Base-by-base conservation (phyloP, 2,113 vertebrate species). In the Dinomys branickii region DNA sequence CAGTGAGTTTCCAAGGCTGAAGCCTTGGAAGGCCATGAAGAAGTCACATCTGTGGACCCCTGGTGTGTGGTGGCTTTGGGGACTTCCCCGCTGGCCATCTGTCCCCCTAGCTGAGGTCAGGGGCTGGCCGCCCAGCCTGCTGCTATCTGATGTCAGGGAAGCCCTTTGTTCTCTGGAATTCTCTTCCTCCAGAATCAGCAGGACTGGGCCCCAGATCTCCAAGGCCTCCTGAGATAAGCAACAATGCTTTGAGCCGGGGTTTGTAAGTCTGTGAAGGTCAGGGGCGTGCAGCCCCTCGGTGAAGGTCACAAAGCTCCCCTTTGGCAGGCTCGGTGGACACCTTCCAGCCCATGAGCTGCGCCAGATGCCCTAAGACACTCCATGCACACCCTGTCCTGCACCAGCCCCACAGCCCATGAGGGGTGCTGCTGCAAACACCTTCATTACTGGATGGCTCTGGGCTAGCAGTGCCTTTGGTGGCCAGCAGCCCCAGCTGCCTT, bases 121-220 rank as follows among this genome's bases (percentile, higher is more conserved):
- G 12, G 56, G 71, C 61, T 69, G 80, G 22, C 54, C 26, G 22
- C 41, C 50, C 44, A 47, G 84, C 20, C 50, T 13, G 58, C 5
- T 58, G 86, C 14, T 20, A 50, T 93, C 61, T 97, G 85, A 93
- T 78, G 78, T 67, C 50, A 4, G 17, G 52, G 47, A 41, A 52
- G 26, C 77, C 30, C 96, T 97, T 94, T 96, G 96, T 92, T 94
- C 58, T 96, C 83, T 56, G 94, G 89, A 93, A 94, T 93, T 77
- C 47, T 81, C 82, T 87, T 73, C 38, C 91, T 92, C 65, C 71
- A 78, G 86, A 61, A 44, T 56, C 3, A 9, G 56, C 22, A 63
- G 78, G 71, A 61, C 86, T 63, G 52, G 58, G 75, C 35, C 82
- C 81, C 10, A 85, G 89, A 63, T 83, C 71, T 73, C 59, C 75